Base-by-base conservation (phyloP, 2,113 vertebrate species). In the Todiramphus saurophagus region DNA sequence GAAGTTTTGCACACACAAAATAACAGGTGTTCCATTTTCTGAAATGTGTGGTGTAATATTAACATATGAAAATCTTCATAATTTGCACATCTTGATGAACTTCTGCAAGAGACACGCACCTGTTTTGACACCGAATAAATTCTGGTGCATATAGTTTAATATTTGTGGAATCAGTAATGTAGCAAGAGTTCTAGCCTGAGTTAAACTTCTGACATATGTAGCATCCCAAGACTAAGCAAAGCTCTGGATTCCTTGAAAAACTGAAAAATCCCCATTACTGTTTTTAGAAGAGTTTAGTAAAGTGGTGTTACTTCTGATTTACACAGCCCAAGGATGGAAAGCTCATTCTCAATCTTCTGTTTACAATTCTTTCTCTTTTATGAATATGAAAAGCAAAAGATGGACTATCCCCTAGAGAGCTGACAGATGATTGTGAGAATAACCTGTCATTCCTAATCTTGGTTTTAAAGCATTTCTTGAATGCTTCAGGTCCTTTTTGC, bases 391-490 rank as follows among this genome's bases (percentile, higher is more conserved):
- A 66, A 83, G 48, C 56, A 86, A 50, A 67, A 86, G 76, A 64
- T 11, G 31, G 60, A 69, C 11, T 20, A 88, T 78, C 31, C 85
- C 51, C 88, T 24, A 30, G 88, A 92, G 88, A 81, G 30, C 56
- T 68, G 83, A 50, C 75, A 93, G 82, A 86, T 23, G 6, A 96
- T 39, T 68, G 50, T 69, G 90, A 95, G 93, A 95, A 90, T 93
- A 96, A 88, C 85, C 93, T 95, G 82, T 96, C 93, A 94, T 62
- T 88, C 50, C 75, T 94, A 94, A 96, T 96, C 90, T 93, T 69
- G 55, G 37, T 91, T 94, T 90, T 83, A 59, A 93, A 91, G 63
- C 23, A 23, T 68, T 90, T 83, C 67, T 80, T 74, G 84, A 89
- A 83, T 70, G 70, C 82, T 93, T 77, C 59, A 33, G 63, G 31